phyloP scores from a whole-genome alignment of 2,888 invertebrate genomes.

The Balanococcus diminutus region DNA sequence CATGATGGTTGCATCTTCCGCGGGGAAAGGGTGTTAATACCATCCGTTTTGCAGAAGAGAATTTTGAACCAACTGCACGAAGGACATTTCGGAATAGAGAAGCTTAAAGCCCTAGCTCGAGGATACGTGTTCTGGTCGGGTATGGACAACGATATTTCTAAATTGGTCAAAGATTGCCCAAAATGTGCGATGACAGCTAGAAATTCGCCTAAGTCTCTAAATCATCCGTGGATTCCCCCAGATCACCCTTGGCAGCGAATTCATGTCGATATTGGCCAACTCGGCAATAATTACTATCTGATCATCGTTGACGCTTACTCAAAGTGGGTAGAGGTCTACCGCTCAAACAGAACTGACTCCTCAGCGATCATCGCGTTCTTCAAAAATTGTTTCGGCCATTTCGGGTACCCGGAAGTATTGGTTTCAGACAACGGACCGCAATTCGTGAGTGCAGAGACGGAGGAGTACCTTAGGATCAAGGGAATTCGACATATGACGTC shows the following conservation, averaged over 20 bases:
- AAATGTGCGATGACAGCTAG: too few relatives aligned
- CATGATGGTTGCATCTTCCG: too few relatives aligned
- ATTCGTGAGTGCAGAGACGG: conserved; percentile 55
- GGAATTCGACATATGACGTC: conserved; percentile 56
- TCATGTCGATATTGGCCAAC: conserved; percentile 44
- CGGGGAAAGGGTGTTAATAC: too few relatives aligned
- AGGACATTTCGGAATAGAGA: too few relatives aligned
- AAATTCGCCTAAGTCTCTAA: too few relatives aligned
- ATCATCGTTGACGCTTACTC: conserved; percentile 17
- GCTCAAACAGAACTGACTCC: conserved; percentile 49
- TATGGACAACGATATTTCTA: too few relatives aligned
- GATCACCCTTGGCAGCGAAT: not conserved
- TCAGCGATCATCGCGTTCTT: not conserved
- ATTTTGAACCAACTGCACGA: too few relatives aligned
- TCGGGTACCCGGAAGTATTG: not conserved
- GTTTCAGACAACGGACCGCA: conserved; percentile 50
- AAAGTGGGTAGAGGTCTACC: conserved; percentile 57
- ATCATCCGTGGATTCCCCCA: too few relatives aligned
- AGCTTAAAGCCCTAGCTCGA: too few relatives aligned
- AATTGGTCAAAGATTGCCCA: too few relatives aligned
- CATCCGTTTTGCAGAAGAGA: too few relatives aligned
- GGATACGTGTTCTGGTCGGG: too few relatives aligned
- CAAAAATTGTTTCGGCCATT: conserved; percentile 11
- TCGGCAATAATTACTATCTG: conserved; percentile 42
- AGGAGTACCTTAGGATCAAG: conserved; percentile 51